Conservation (phyloP, 2,888 invertebrate species). For the Callimorpha dominula region DNA sequence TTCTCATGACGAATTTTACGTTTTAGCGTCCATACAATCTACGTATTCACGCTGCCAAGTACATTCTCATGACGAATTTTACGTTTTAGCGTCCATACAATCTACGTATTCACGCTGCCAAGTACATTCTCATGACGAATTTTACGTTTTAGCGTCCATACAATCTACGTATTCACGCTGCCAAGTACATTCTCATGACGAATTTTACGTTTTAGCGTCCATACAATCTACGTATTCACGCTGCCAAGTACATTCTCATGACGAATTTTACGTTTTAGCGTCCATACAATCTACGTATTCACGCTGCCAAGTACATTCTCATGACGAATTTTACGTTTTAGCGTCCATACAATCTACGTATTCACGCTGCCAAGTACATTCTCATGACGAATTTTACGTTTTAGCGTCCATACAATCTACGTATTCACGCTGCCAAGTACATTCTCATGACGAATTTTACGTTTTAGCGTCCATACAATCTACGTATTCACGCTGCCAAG, state of each 20-base stretch:
- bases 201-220: slow-evolving; percentile 41
- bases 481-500: slow-evolving; percentile 33
- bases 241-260: slow-evolving; percentile 45
- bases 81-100: slow-evolving; percentile 43
- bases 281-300: slow-evolving; percentile 41
- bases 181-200: slow-evolving; percentile 46
- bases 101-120: slow-evolving; percentile 33
- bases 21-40: slow-evolving; percentile 44
- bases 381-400: slow-evolving; percentile 47
- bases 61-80: slow-evolving; percentile 47
- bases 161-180: slow-evolving; percentile 38
- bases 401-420: slow-evolving; percentile 44
- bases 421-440: slow-evolving; percentile 34
- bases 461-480: slow-evolving; percentile 43
- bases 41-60: slow-evolving; percentile 34
- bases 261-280: slow-evolving; percentile 43
- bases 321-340: slow-evolving; percentile 47
- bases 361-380: slow-evolving; percentile 34
- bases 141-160: slow-evolving; percentile 41
- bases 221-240: slow-evolving; percentile 41
- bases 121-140: slow-evolving; percentile 48
- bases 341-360: slow-evolving; percentile 42
- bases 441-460: slow-evolving; percentile 47
- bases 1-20: slow-evolving; percentile 47
- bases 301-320: slow-evolving; percentile 41